Conservation (phyloP, 1,140 invertebrate species). For the Procambarus clarkii region DNA sequence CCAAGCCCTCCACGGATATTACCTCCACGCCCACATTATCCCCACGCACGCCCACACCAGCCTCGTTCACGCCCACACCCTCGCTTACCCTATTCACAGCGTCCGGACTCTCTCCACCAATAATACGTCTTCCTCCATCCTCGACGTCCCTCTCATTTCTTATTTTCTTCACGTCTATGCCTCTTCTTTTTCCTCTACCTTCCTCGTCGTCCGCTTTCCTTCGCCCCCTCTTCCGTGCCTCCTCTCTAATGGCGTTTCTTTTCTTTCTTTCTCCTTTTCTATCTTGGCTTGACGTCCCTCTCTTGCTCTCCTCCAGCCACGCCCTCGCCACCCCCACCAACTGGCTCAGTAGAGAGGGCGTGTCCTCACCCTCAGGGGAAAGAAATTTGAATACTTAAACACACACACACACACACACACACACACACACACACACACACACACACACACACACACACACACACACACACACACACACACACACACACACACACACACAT, state of each 20-base stretch:
- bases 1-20: neutral
- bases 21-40: neutral
- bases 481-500: neutral
- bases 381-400: neutral
- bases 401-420: neutral
- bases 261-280: neutral
- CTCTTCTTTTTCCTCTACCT: neutral
- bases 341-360: neutral
- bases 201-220: neutral
- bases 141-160: neutral
- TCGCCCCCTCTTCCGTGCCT: neutral
- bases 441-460: neutral
- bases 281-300: neutral
- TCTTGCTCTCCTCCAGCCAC: neutral
- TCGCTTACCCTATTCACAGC: too few species aligned
- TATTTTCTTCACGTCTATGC: neutral
- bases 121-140: too few species aligned
- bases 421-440: too few species aligned
- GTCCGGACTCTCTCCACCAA: too few species aligned
- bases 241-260: neutral
- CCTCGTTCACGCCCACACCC: too few species aligned
- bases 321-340: neutral
- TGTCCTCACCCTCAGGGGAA: neutral
- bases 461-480: neutral
- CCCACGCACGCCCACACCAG: too few species aligned